These are phyloP conservation scores for Uromys caudimaculatus DNA, from an alignment of 2,797 vertebrate genomes.

Conservation along the genomic window DNA sequence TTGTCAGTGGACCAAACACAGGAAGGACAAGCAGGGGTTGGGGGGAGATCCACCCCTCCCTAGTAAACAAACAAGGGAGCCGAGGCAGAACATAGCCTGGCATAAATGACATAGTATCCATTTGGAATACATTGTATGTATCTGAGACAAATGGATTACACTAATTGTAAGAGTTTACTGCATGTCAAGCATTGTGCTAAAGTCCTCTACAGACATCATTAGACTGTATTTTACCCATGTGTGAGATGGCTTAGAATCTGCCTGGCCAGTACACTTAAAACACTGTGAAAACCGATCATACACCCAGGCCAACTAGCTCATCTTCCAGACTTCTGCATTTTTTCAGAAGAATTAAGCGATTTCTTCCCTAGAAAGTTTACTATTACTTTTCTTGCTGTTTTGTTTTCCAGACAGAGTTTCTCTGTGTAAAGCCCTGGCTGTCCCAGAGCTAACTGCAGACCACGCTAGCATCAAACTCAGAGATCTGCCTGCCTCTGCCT, in stretches of 20 bases:
- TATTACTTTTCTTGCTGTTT: background rate
- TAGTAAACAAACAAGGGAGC: background rate
- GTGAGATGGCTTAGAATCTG: background rate
- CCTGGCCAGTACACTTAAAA: background rate
- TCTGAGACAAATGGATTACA: constrained; percentile 49
- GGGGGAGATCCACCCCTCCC: constrained; percentile 5
- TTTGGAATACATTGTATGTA: background rate
- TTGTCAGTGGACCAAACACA: constrained; percentile 52
- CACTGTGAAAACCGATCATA: background rate
- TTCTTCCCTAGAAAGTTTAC: background rate
- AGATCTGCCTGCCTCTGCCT: background rate
- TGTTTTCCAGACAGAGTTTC: background rate
- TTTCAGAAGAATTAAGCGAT: background rate
- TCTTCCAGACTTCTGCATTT: background rate
- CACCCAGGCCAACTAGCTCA: background rate
- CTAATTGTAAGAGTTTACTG: constrained; percentile 5
- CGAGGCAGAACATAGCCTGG: background rate
- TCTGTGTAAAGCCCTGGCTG: background rate
- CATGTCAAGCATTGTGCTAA: background rate
- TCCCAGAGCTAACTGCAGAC: background rate
- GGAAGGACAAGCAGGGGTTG: constrained; percentile 10
- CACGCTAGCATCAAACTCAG: background rate
- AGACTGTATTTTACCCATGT: background rate
- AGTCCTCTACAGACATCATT: background rate
- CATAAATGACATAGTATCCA: background rate